phyloP scores from a whole-genome alignment of 2,797 vertebrate species.

The Acanthiza pusilla region DNA sequence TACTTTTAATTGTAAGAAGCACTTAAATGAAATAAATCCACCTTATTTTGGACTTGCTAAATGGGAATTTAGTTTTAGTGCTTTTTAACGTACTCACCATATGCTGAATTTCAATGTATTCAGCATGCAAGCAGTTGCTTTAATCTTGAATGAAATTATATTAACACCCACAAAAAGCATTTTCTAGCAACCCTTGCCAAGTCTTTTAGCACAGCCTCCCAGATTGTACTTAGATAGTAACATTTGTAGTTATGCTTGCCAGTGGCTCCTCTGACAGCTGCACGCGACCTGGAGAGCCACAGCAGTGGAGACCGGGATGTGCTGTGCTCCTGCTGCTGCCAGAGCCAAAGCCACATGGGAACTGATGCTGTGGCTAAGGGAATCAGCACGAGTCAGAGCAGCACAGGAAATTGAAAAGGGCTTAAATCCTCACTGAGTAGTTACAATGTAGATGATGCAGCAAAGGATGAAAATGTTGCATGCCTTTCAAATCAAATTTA shows the following conservation, averaged over 20 bases:
- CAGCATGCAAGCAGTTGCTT: not conserved
- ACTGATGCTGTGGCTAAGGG: not conserved
- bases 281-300: not conserved
- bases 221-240: not conserved
- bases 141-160: not conserved
- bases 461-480: not conserved
- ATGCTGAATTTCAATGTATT: not conserved
- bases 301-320: not conserved
- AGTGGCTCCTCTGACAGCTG: not conserved
- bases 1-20: not conserved
- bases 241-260: not conserved
- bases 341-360: not conserved
- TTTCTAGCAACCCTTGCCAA: not conserved
- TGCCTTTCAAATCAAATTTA: not conserved
- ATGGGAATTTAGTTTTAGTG: not conserved
- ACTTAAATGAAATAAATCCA: not conserved
- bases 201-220: not conserved
- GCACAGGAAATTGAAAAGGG: not conserved
- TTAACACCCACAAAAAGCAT: not conserved
- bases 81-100: not conserved
- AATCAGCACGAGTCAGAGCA: not conserved
- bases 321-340: not conserved
- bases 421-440: not conserved
- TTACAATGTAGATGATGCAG: not conserved
- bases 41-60: not conserved